phyloP scores from a whole-genome alignment of 2,113 vertebrate species.

The Hipposideros armiger region DNA sequence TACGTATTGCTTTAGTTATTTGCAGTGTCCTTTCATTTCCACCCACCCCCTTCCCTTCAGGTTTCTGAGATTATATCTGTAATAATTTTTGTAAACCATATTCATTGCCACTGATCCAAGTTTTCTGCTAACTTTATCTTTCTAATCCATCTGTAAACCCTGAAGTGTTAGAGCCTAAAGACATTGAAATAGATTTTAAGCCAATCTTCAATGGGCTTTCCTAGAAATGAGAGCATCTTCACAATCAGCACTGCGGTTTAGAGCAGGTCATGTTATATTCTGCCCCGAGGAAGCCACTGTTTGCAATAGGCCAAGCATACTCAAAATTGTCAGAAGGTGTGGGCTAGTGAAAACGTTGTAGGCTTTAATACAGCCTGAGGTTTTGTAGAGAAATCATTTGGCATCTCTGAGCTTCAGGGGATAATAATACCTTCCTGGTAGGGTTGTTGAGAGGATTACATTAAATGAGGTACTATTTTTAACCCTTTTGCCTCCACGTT shows the following conservation, averaged over 20 bases:
- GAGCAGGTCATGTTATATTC: not conserved
- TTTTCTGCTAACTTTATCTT: conserved; percentile 41
- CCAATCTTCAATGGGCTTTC: not conserved
- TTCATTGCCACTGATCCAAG: not conserved
- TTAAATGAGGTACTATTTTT: conserved; percentile 18
- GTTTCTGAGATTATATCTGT: conserved; percentile 28
- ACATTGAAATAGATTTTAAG: conserved; percentile 15
- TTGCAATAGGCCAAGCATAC: not conserved
- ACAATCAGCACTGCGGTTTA: not conserved
- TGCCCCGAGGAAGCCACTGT: not conserved
- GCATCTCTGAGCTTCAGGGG: not conserved
- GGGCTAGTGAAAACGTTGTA: not conserved
- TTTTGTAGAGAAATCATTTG: conserved; percentile 4
- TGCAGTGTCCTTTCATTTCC: not conserved
- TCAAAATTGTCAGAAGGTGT: not conserved
- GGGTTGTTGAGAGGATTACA: not conserved
- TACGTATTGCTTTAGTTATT: conserved; percentile 36
- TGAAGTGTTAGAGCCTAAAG: not conserved
- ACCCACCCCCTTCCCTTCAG: not conserved
- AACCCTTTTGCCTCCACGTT: no score
- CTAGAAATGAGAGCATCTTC: not conserved
- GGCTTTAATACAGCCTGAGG: not conserved
- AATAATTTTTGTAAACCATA: not conserved
- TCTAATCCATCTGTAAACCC: not conserved
- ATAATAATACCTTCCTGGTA: not conserved